Conservation (phyloP, 2,797 vertebrate genomes). For the Sebastes diaconus region DNA sequence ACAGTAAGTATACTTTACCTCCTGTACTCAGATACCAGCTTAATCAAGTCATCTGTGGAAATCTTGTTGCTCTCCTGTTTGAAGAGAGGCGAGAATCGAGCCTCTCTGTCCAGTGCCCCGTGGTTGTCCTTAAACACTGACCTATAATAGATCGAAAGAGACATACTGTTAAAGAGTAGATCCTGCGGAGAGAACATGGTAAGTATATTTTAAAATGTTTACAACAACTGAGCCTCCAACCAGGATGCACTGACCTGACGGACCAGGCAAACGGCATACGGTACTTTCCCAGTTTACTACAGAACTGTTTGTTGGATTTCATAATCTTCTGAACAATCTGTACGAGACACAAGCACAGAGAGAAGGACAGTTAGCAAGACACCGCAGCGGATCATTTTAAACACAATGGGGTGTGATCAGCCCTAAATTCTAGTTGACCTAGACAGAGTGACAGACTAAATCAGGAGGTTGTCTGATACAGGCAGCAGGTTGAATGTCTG, state of each 20-base stretch:
- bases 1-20: slow-evolving; percentile 79
- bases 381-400: slow-evolving; percentile 31
- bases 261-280: slow-evolving; percentile 99
- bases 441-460: slow-evolving; percentile 40
- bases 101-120: slow-evolving; percentile 93
- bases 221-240: neutral
- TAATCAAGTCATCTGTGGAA: slow-evolving; percentile 94
- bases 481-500: slow-evolving; percentile 56
- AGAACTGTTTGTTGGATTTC: slow-evolving; percentile 96
- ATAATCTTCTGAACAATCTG: slow-evolving; percentile 95
- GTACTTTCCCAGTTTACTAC: slow-evolving; percentile 95
- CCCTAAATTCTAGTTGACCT: slow-evolving; percentile 27
- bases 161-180: neutral
- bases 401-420: slow-evolving; percentile 15
- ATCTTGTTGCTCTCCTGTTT: slow-evolving; percentile 98
- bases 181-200: neutral
- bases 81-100: slow-evolving; percentile 95
- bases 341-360: slow-evolving; percentile 26
- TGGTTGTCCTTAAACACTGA: slow-evolving; percentile 97
- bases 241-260: slow-evolving; percentile 86
- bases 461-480: slow-evolving; percentile 43
- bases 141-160: slow-evolving; percentile 70
- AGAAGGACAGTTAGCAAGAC: slow-evolving; percentile 23
- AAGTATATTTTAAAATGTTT: neutral
- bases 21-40: slow-evolving; percentile 92